Conservation (phyloP, 2,797 vertebrate genomes). For the Enteromius thamalakanensis region DNA sequence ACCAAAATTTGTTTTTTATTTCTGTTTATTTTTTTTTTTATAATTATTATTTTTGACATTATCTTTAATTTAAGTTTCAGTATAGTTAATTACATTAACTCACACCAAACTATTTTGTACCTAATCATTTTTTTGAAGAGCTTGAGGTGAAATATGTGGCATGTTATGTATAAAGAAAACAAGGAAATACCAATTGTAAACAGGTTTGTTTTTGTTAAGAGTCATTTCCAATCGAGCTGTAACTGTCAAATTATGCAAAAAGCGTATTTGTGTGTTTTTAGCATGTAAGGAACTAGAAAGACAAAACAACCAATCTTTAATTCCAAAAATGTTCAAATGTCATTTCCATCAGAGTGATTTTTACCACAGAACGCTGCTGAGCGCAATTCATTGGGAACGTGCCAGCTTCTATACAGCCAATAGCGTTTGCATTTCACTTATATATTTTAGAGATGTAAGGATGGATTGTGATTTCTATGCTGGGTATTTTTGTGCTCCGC, state of each 20-base stretch:
- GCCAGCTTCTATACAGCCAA: background rate
- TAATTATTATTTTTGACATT: background rate
- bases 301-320: background rate
- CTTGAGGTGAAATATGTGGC: background rate
- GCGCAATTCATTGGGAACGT: background rate
- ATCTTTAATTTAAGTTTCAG: background rate
- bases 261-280: background rate
- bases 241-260: background rate
- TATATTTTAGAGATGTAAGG: slow-evolving; percentile 10
- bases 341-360: background rate
- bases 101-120: background rate
- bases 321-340: background rate
- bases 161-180: background rate
- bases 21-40: background rate
- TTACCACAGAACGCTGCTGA: background rate
- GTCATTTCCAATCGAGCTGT: background rate
- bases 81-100: background rate
- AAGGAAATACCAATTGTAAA: background rate
- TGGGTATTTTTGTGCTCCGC: slow-evolving; percentile 35
- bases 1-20: too few relatives aligned
- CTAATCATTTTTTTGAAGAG: background rate
- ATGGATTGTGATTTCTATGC: slow-evolving; percentile 4
- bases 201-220: background rate
- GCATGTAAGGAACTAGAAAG: background rate
- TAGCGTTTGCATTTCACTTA: background rate